Conservation (phyloP, 2,113 vertebrate genomes). For the Camelus bactrianus region DNA sequence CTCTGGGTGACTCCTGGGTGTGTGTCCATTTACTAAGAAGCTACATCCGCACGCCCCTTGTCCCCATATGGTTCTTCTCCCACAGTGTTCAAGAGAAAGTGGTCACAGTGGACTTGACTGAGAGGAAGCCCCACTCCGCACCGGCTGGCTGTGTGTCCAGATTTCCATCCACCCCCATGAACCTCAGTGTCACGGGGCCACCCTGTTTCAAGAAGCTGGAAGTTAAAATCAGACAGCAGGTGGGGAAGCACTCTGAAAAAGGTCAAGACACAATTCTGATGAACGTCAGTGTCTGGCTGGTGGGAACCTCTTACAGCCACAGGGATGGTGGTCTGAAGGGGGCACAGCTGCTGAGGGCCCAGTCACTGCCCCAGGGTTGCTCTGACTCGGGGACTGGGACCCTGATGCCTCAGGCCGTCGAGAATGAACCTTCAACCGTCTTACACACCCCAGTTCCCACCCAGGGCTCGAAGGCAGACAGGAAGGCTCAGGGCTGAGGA, state of each 20-base stretch:
- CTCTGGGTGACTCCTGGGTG: background rate
- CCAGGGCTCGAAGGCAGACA: no score
- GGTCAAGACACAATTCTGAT: background rate
- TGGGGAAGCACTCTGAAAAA: no score
- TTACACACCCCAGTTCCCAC: background rate
- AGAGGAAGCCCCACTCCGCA: background rate
- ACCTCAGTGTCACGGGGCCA: no score
- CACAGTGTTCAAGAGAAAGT: no score
- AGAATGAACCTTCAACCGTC: fast-evolving
- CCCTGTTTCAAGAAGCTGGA: background rate
- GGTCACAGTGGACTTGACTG: background rate
- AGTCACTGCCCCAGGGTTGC: no score
- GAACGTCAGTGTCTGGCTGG: background rate
- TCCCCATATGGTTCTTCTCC: background rate
- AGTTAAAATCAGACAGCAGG: background rate
- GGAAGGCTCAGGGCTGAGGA: no score
- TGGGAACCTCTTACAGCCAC: background rate
- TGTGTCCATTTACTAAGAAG: background rate
- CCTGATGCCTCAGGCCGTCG: no score
- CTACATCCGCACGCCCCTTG: background rate
- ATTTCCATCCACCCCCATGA: background rate
- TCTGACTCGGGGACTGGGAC: background rate
- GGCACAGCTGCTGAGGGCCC: no score
- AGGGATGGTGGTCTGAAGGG: no score
- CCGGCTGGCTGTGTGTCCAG: background rate